These are phyloP conservation scores for Hephaestus fuliginosus DNA, from an alignment of 2,797 vertebrate genomes.

Conservation along the genomic window DNA sequence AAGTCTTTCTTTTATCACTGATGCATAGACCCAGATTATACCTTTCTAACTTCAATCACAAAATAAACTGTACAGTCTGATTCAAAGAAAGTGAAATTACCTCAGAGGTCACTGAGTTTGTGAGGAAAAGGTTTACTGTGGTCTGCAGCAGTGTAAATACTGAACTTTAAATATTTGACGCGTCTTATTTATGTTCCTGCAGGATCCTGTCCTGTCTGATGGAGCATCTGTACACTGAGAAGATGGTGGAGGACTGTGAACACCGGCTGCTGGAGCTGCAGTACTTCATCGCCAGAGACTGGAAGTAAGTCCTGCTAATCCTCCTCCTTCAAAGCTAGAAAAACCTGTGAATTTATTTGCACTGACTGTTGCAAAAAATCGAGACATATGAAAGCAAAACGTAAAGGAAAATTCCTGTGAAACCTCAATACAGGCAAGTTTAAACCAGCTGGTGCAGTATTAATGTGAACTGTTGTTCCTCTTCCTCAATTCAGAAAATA, in stretches of 20 bases:
- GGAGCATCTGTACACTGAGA: constrained; percentile 98
- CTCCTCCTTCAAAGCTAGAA: not conserved
- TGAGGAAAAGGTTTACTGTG: not conserved
- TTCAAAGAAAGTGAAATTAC: not conserved
- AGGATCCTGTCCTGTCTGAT: constrained; percentile 99
- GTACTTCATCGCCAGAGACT: constrained; percentile 98
- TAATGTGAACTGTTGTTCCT: no score
- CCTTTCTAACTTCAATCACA: no score
- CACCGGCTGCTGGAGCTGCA: constrained; percentile 95
- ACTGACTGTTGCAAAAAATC: not conserved
- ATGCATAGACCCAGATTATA: no score
- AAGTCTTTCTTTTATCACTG: no score
- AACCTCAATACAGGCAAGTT: not conserved
- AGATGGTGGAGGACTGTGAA: constrained; percentile 99
- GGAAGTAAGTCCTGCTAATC: constrained; percentile 90
- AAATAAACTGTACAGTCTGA: not conserved
- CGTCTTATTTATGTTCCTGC: constrained; percentile 2
- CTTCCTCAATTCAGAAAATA: not conserved
- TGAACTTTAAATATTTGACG: not conserved
- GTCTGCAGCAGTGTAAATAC: not conserved
- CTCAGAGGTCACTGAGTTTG: not conserved
- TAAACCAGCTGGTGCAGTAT: not conserved
- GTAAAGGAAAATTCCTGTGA: not conserved
- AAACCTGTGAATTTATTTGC: not conserved
- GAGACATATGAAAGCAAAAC: not conserved